These are phyloP conservation scores for Xenotilapia leptura DNA, from an alignment of 2,113 vertebrate species.

Conservation along the genomic window DNA sequence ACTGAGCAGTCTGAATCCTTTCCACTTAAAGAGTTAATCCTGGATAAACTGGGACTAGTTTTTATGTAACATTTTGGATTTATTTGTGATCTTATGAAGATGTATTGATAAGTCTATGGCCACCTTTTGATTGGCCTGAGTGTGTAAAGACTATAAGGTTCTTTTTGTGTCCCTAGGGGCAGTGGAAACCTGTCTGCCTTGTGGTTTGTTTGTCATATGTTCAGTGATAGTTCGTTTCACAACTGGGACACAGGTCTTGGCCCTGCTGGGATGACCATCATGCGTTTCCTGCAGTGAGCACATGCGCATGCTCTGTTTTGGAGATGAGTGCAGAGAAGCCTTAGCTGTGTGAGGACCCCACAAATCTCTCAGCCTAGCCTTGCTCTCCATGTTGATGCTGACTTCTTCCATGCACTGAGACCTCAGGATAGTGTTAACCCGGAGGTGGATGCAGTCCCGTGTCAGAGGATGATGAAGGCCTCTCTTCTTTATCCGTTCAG, in stretches of 20 bases:
- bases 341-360: conserved; percentile 28
- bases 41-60: background rate
- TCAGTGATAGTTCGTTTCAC: conserved; percentile 51
- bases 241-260: conserved; percentile 39
- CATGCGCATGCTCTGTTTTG: background rate
- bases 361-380: conserved; percentile 37
- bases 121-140: background rate
- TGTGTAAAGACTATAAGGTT: background rate
- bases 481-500: conserved; percentile 33
- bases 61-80: background rate
- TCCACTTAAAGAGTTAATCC: background rate
- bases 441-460: conserved; percentile 63
- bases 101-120: background rate
- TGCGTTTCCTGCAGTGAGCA: background rate
- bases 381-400: conserved; percentile 37
- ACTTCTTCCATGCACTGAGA: background rate
- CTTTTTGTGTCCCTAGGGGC: conserved; percentile 40
- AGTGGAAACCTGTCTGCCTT: conserved; percentile 24
- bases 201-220: conserved; percentile 49
- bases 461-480: conserved; percentile 17
- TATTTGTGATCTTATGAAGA: background rate
- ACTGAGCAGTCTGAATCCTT: conserved; percentile 52
- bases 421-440: conserved; percentile 52
- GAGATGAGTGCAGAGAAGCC: background rate
- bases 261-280: background rate